Conservation (phyloP, 2,888 invertebrate genomes). For the Orchesellides sinensis region DNA sequence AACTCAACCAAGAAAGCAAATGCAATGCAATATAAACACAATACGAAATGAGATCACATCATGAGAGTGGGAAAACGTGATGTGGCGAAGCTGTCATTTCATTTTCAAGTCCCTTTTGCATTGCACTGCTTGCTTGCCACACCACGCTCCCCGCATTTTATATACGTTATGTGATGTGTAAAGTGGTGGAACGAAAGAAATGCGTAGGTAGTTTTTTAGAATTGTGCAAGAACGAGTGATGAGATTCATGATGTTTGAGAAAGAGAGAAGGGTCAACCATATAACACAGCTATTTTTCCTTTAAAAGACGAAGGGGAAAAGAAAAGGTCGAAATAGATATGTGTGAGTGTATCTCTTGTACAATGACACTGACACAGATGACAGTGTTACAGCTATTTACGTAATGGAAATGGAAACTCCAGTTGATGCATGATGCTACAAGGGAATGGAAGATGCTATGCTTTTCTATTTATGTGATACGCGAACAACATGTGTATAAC, state of each 20-base stretch:
- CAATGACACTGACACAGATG: slow-evolving; percentile 42
- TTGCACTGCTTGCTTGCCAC: slow-evolving; percentile 23
- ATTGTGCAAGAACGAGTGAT: background rate
- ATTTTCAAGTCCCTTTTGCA: slow-evolving; percentile 60
- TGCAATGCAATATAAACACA: slow-evolving; percentile 12
- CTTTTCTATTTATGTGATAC: slow-evolving; percentile 6
- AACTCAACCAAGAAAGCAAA: background rate
- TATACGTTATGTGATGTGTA: slow-evolving; percentile 9
- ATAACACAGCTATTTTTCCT: slow-evolving; percentile 14
- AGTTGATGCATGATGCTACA: slow-evolving; percentile 40
- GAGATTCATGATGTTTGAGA: slow-evolving; percentile 14
- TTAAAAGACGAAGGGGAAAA: slow-evolving; percentile 16
- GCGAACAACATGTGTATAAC: too few species aligned
- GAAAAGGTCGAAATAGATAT: too few species aligned
- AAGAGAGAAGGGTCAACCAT: slow-evolving; percentile 43
- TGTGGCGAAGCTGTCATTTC: slow-evolving; percentile 62
- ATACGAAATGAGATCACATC: slow-evolving; percentile 37
- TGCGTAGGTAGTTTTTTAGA: background rate
- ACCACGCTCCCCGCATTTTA: background rate
- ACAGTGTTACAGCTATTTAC: slow-evolving; percentile 49
- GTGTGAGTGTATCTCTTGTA: background rate
- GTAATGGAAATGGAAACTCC: slow-evolving; percentile 52
- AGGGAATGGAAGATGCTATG: slow-evolving; percentile 20
- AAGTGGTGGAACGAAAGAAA: background rate
- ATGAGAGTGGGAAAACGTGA: slow-evolving; percentile 57